Percentiles rank a stretch among this genome's conserved stretches.
Conservation (phyloP, 2,797 vertebrate genomes). For the Coreius guichenoti region DNA sequence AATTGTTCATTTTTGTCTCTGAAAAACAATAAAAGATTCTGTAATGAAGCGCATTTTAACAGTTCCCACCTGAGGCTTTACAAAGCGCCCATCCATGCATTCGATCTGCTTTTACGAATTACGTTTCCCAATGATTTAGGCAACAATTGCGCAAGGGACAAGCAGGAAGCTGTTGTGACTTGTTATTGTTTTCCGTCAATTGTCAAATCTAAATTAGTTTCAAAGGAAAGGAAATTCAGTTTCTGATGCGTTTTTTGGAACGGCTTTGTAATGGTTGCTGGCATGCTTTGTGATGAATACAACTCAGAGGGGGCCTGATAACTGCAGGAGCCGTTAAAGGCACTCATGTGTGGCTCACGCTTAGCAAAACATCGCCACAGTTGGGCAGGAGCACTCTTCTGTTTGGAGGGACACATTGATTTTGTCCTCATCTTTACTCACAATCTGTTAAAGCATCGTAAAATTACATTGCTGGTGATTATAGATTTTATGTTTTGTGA, state of each 20-base stretch:
- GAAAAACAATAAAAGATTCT: slow-evolving; percentile 53
- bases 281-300: slow-evolving; percentile 67
- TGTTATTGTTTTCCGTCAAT: slow-evolving; percentile 73
- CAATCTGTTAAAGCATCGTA: slow-evolving; percentile 59
- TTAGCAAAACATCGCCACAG: slow-evolving; percentile 60
- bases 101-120: slow-evolving; percentile 59
- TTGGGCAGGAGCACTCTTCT: slow-evolving; percentile 55
- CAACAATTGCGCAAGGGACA: slow-evolving; percentile 54
- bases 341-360: slow-evolving; percentile 74
- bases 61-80: slow-evolving; percentile 46
- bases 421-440: slow-evolving; percentile 47
- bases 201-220: slow-evolving; percentile 71
- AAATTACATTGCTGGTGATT: slow-evolving; percentile 59
- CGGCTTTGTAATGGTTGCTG: slow-evolving; percentile 69
- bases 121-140: slow-evolving; percentile 53
- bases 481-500: slow-evolving; percentile 55
- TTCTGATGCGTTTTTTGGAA: slow-evolving; percentile 63
- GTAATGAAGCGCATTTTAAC: slow-evolving; percentile 52
- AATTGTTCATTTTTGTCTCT: slow-evolving; percentile 43
- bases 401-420: slow-evolving; percentile 56
- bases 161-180: slow-evolving; percentile 56
- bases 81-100: slow-evolving; percentile 59
- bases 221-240: slow-evolving; percentile 66
- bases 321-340: slow-evolving; percentile 75
- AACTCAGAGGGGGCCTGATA: slow-evolving; percentile 71